phyloP scores from a whole-genome alignment of 2,113 vertebrate genomes.

The Eptesicus fuscus region DNA sequence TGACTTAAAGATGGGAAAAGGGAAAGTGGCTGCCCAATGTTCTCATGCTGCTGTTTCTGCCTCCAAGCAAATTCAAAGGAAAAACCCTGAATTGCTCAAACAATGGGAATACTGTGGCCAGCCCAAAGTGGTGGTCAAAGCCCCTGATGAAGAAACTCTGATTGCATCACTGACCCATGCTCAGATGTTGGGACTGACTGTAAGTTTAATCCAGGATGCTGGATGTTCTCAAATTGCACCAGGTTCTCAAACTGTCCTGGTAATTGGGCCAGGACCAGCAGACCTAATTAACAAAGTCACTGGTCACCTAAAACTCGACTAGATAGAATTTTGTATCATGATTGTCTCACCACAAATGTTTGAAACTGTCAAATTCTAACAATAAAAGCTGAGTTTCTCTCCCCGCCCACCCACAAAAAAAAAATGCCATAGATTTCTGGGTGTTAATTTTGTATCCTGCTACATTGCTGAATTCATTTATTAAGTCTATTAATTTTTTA shows the following conservation, averaged over 20 bases:
- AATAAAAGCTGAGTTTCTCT: slow-evolving; percentile 37
- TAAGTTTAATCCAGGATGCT: slow-evolving; percentile 96
- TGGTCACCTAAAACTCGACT: slow-evolving; percentile 94
- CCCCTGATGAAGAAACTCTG: slow-evolving; percentile 90
- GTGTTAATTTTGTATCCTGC: too few species aligned
- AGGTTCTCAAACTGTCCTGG: slow-evolving; percentile 94
- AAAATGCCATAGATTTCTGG: too few species aligned
- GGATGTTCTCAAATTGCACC: slow-evolving; percentile 96
- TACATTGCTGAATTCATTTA: too few species aligned
- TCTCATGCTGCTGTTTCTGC: slow-evolving; percentile 94
- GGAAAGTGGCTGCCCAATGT: slow-evolving; percentile 95
- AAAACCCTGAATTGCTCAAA: slow-evolving; percentile 90
- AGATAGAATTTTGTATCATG: neutral
- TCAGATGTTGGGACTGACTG: slow-evolving; percentile 87
- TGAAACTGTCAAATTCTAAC: slow-evolving; percentile 45
- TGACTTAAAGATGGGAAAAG: slow-evolving; percentile 97
- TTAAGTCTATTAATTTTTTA: too few species aligned
- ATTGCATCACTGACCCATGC: slow-evolving; percentile 87
- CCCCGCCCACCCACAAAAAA: too few species aligned
- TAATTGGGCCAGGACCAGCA: slow-evolving; percentile 91
- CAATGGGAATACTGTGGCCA: slow-evolving; percentile 97
- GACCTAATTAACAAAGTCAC: slow-evolving; percentile 92
- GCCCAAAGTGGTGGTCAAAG: slow-evolving; percentile 95
- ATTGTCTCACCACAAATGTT: neutral
- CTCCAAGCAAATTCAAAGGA: slow-evolving; percentile 90